These are phyloP conservation scores for Epizoanthus ramosus DNA, from an alignment of 92 coral and sea anemone genomes.

Conservation along the genomic window DNA sequence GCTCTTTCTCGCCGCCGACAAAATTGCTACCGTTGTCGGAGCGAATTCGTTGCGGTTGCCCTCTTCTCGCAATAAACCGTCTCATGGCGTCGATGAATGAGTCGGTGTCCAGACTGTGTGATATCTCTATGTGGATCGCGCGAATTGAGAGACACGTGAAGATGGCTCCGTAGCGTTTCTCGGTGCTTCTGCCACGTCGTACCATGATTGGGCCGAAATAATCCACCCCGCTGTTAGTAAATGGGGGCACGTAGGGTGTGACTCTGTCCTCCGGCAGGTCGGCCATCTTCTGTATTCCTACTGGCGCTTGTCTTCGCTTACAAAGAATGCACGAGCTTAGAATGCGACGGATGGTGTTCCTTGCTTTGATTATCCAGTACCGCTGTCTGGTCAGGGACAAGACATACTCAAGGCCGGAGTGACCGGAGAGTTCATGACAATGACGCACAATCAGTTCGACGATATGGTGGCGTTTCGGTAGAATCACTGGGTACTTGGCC, in stretches of 20 bases:
- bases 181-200: slow-evolving; percentile 34
- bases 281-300: slow-evolving; percentile 47
- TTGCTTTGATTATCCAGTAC: slow-evolving; percentile 34
- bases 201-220: slow-evolving; percentile 38
- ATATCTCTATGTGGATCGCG: slow-evolving; percentile 50
- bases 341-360: slow-evolving; percentile 2
- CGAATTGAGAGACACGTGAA: slow-evolving; percentile 44
- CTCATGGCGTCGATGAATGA: slow-evolving; percentile 35
- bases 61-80: slow-evolving; percentile 27
- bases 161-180: slow-evolving; percentile 37
- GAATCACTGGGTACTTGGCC: slow-evolving; percentile 30
- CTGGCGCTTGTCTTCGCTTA: slow-evolving; percentile 32
- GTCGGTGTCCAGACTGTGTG: slow-evolving; percentile 39
- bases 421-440: slow-evolving; percentile 43
- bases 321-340: slow-evolving; percentile 34
- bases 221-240: slow-evolving; percentile 29
- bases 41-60: slow-evolving; percentile 28
- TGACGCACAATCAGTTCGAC: slow-evolving; percentile 43
- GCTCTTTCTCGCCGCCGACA: slow-evolving; percentile 39
- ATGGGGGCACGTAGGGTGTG: slow-evolving; percentile 35
- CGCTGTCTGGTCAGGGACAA: slow-evolving; percentile 24
- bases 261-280: slow-evolving; percentile 36
- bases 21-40: slow-evolving; percentile 46
- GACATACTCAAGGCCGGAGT: slow-evolving; percentile 44
- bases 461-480: slow-evolving; percentile 45